Base-by-base conservation (phyloP, 1,140 invertebrate genomes). In the Drosophila subpulchrella region DNA sequence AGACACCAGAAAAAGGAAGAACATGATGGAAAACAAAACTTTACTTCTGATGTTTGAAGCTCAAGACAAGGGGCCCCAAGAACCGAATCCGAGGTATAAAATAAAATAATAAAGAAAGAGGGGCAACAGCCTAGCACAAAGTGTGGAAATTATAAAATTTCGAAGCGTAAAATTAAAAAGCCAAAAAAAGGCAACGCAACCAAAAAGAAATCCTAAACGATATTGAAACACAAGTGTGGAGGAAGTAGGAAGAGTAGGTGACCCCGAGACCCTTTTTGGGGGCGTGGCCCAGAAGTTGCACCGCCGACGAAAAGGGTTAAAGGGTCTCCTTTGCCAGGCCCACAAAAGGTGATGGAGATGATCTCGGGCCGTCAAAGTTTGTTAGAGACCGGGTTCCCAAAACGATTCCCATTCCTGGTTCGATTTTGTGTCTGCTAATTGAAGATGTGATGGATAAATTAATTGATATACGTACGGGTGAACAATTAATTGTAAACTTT, bases 151-250 rank as follows among this genome's bases (percentile, higher is more conserved):
- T 86, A 81, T 81, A 53, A 85, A 81, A 85, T 73, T 78, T 85
- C 48, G 67, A 85, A 85, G 82, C 82, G 82, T 86, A 85, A 85
- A 85, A 86, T 85, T 85, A 85, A 84, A 86, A 81, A 82, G 44
- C 68, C 65, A 70, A 70, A 70, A 70, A 71, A 71, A 71, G 54
- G 63, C 51, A 50, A 41, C 27, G 30, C 32, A 48, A 20, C 17
- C 7, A 44, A 56, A 44, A 54, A 51, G 42, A 17, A 36, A 76
- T 71, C 68, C 51, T 50, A 71, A 58, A 42, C 65, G 67, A 57
- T 71, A 71, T 57, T 48, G 55, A 68, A 72, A 61, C 36, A 54
- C 54, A 78, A 75, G 72, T 47, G 70, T 73, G 70, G 54, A 75
- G 61, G 44, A 67, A 71, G 63, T 73, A 20, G 39, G 51, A 55